phyloP scores from a whole-genome alignment of 2,113 vertebrate genomes.

The Machaerirhynchus nigripectus region DNA sequence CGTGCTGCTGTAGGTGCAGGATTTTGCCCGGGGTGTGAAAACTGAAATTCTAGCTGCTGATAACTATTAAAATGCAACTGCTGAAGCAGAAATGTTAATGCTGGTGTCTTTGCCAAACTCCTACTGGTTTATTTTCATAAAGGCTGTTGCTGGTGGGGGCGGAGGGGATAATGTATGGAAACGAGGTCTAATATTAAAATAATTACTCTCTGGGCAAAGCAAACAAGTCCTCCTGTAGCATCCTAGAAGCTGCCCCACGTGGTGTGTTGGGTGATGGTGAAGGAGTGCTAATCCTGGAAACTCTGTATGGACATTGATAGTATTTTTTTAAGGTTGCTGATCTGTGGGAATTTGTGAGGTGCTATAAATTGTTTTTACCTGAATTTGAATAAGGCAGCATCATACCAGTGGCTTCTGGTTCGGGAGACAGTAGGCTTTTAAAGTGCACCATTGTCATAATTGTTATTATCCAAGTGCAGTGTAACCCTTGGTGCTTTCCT shows the following conservation, averaged over 20 bases:
- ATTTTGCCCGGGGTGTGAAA: conserved; percentile 1
- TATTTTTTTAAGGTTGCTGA: background rate
- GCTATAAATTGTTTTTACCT: background rate
- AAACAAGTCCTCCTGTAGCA: background rate
- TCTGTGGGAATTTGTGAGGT: background rate
- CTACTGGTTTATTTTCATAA: background rate
- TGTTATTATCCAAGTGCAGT: background rate
- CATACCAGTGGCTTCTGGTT: background rate
- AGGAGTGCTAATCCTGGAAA: background rate
- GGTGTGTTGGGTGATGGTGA: background rate
- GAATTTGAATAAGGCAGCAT: background rate
- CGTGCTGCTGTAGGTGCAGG: background rate
- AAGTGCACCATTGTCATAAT: background rate
- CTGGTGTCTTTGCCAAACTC: background rate
- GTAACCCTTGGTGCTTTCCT: background rate
- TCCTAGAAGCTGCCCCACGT: background rate
- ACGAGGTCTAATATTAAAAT: background rate
- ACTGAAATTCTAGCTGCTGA: background rate
- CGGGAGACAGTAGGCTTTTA: background rate
- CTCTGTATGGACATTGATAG: rapidly evolving
- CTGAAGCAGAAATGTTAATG: background rate
- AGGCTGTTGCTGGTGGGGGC: background rate
- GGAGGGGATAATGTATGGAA: background rate
- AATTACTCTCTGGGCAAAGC: background rate
- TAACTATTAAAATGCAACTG: background rate